Evolutionary conservation across 2,888 invertebrate genomes (phyloP).

Genomic region (Drosophila quinaria): DNA sequence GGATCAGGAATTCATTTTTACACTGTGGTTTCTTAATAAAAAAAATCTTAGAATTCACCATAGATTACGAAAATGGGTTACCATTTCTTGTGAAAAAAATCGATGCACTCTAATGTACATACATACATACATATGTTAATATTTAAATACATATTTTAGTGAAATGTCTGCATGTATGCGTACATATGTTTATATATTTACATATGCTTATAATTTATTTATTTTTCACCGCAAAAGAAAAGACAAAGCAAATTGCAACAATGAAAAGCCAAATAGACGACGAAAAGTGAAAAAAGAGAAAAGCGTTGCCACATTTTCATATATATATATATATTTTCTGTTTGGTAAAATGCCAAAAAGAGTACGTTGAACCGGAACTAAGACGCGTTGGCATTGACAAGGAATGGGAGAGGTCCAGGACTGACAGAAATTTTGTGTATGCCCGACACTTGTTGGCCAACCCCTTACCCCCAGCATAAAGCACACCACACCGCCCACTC

Average conservation of each 20-base stretch:
- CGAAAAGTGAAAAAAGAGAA: conserved; percentile 35
- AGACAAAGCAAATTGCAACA: conserved; percentile 54
- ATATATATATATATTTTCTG: conserved; percentile 6
- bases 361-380: conserved; percentile 59
- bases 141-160: too few species aligned
- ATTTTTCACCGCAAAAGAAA: conserved; percentile 41
- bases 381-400: conserved; percentile 19
- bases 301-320: conserved; percentile 50
- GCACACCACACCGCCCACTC: neutral
- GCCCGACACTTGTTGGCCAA: conserved; percentile 49
- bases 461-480: neutral
- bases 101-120: too few species aligned
- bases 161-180: too few species aligned
- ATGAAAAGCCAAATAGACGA: conserved; percentile 44
- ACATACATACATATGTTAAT: too few species aligned
- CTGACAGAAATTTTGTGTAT: conserved; percentile 20
- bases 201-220: conserved; percentile 39
- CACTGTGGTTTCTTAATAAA: too few species aligned
- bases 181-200: neutral
- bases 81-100: too few species aligned
- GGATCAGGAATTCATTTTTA: too few species aligned
- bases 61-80: too few species aligned
- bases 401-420: conserved; percentile 29
- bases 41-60: too few species aligned
- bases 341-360: conserved; percentile 51